Evolutionary conservation across 2,797 vertebrate genomes (phyloP).

Genomic region (Hyperoplus lanceolatus): DNA sequence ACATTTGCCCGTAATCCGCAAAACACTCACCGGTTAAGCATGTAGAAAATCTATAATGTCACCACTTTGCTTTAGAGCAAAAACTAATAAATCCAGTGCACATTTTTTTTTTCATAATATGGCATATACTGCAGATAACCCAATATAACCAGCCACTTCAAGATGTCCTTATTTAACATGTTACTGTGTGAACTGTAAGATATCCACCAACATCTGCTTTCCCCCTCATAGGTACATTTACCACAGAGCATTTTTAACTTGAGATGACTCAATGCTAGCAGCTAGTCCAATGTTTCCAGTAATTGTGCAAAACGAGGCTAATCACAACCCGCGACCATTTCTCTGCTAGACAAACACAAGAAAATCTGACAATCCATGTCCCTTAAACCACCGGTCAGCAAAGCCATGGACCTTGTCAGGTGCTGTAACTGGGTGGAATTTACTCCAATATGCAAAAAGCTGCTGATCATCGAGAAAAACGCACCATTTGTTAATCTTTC

Average conservation of each 20-base stretch:
- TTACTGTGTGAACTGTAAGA: not conserved
- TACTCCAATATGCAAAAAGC: constrained; percentile 31
- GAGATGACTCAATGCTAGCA: not conserved
- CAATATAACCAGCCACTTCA: not conserved
- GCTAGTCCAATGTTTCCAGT: not conserved
- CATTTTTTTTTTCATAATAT: not conserved
- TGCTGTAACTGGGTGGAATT: constrained; percentile 22
- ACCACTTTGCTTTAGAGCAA: not conserved
- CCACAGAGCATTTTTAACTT: not conserved
- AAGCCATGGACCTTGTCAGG: constrained; percentile 15
- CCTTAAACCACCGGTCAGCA: constrained; percentile 28
- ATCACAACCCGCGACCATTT: not conserved
- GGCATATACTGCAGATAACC: not conserved
- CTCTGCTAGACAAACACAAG: not conserved
- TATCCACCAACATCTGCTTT: not conserved
- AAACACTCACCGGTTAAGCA: constrained; percentile 4
- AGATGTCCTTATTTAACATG: not conserved
- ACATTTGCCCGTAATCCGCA: constrained; percentile 17
- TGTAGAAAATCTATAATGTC: constrained; percentile 8
- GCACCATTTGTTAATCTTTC: constrained; percentile 51
- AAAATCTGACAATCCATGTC: constrained; percentile 4
- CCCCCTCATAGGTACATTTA: not conserved
- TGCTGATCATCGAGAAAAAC: constrained; percentile 41
- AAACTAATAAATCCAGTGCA: too few species aligned
- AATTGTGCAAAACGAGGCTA: not conserved